Base-by-base conservation (phyloP, 2,797 vertebrate genomes). In the Tapera naevia region DNA sequence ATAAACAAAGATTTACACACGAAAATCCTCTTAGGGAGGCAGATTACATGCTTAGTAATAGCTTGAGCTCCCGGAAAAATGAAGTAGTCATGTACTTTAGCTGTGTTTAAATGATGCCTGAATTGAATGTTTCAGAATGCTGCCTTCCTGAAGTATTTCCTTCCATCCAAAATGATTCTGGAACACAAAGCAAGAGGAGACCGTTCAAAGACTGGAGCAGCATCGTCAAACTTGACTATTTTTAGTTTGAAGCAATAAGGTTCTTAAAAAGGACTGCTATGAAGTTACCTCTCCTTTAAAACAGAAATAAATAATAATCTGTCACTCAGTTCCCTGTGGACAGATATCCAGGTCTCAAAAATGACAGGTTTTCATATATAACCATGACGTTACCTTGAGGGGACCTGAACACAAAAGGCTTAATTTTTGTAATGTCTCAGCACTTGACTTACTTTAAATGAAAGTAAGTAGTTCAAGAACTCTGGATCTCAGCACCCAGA, bases 1-100 rank as follows among this genome's bases (percentile, higher is more conserved):
- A 62, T 71, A 82, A 91, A 78, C 35, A 85, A 75, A 62, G 64
- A 71, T 54, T 91, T 86, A 67, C 62, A 86, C 24, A 32, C 5
- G 19, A 23, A 83, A 93, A 95, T 86, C 88, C 54, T 86, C 88
- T 64, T 64, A 80, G 73, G 43, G 33, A 89, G 64, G 69, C 64
- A 83, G 86, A 80, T 86, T 89, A 91, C 85, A 83, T 23, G 48
- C 37, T 39, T 50, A 48, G 53, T 5, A 71, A 61, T 46, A 83
- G 66, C 84, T 35, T 25, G n/a, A 88, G 41, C 37, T 78, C 70
- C 56, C 41, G 6, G 45, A 21, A 73, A 69, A 72, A 81, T 33
- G 6, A 51, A 76, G 23, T 2, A 37, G 43, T 23, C 14, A 7
- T 10, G 10, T 53, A 33, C 33, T 69, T 53, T 2, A 13, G 17